Conservation (phyloP, 1,140 invertebrate genomes). For the Drosophila ercepeae region DNA sequence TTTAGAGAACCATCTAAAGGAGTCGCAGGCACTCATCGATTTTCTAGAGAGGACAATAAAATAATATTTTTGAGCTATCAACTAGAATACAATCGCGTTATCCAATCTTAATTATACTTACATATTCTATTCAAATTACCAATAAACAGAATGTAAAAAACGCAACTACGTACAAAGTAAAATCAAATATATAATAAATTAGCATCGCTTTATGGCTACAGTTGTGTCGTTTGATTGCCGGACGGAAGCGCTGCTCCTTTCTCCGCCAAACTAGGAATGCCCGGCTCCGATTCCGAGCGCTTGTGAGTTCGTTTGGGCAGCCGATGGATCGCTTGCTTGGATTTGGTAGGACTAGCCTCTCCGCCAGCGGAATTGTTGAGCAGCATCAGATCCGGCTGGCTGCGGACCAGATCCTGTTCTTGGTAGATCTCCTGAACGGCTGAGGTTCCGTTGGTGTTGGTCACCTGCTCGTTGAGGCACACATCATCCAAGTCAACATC, state of each 20-base stretch:
- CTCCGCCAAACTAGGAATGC: constrained; percentile 54
- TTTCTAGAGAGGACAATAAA: constrained; percentile 4
- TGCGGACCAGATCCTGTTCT: constrained; percentile 77
- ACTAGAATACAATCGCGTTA: constrained; percentile 24
- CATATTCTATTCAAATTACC: constrained; percentile 13
- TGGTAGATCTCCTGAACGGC: constrained; percentile 62
- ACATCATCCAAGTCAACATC: constrained; percentile 93
- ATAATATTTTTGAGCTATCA: constrained; percentile 10
- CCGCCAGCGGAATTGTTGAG: constrained; percentile 31
- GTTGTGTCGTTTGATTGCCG: constrained; percentile 34
- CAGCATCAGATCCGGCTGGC: constrained; percentile 83
- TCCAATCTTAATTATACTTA: constrained; percentile 24
- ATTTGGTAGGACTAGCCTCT: constrained; percentile 17
- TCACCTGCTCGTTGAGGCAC: constrained; percentile 89
- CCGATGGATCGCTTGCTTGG: constrained; percentile 40
- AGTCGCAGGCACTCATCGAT: constrained; percentile 23
- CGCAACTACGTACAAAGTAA: constrained; percentile 38
- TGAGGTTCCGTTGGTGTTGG: constrained; percentile 76
- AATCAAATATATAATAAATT: constrained; percentile 30
- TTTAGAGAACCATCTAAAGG: background rate
- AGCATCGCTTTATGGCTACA: constrained; percentile 51
- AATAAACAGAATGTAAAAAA: constrained; percentile 18
- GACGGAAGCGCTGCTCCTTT: constrained; percentile 15
- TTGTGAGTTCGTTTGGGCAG: constrained; percentile 78
- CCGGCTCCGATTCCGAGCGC: constrained; percentile 84